phyloP scores from a whole-genome alignment of 2,113 vertebrate genomes.

The Pachycephala philippinensis region DNA sequence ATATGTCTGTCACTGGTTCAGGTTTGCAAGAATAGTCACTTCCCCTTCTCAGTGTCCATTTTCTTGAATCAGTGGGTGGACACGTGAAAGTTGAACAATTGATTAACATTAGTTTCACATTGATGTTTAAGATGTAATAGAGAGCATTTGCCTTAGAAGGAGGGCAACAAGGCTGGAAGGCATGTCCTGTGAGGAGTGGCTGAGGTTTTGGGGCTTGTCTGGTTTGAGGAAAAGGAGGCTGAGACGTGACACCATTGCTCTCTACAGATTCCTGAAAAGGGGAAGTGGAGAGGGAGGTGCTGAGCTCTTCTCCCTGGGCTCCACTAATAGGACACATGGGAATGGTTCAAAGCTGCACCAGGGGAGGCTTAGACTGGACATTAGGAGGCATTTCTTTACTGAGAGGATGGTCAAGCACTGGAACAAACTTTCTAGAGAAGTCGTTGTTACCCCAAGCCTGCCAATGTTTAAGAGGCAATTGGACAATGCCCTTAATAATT shows the following conservation, averaged over 20 bases:
- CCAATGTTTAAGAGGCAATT: background rate
- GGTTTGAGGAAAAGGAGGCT: background rate
- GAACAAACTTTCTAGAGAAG: background rate
- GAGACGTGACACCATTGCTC: accelerated
- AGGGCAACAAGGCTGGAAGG: background rate
- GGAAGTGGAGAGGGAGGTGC: background rate
- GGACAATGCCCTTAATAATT: background rate
- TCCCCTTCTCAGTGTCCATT: background rate
- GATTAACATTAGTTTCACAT: background rate
- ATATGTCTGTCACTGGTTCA: background rate
- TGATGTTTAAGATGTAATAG: background rate
- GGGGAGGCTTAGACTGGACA: background rate
- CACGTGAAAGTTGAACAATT: background rate
- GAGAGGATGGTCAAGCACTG: background rate
- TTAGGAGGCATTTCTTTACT: background rate
- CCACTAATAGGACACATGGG: accelerated
- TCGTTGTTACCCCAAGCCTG: background rate
- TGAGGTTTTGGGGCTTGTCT: background rate
- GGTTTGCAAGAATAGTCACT: background rate
- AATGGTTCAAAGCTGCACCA: background rate
- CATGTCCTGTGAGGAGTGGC: accelerated
- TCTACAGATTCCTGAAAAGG: background rate
- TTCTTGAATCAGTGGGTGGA: background rate
- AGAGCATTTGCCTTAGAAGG: background rate
- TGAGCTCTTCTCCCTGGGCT: background rate